These are phyloP conservation scores for Sarcophaga peregrina DNA, from an alignment of 1,140 invertebrate genomes.

Conservation along the genomic window DNA sequence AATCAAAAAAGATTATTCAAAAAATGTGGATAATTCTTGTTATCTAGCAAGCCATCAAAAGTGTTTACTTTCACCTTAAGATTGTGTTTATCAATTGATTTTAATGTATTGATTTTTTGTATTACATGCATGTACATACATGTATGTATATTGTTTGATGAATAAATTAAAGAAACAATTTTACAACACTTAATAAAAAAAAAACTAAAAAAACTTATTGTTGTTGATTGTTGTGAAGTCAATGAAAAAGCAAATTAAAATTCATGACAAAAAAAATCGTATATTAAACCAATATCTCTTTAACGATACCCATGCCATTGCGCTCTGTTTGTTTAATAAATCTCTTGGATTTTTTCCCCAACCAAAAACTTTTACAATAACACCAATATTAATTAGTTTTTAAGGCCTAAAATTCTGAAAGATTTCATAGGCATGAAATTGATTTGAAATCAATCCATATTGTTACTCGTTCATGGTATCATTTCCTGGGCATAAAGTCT, in stretches of 20 bases:
- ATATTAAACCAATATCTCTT: constrained; percentile 6
- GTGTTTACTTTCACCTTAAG: constrained; percentile 42
- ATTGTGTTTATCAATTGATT: background rate
- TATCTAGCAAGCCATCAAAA: background rate
- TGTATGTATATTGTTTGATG: background rate
- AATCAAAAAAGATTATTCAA: constrained; percentile 36
- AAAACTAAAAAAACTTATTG: background rate
- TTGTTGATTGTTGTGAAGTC: background rate
- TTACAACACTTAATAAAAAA: constrained; percentile 8
- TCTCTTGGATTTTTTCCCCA: no score
- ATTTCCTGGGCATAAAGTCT: background rate
- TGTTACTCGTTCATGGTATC: no score
- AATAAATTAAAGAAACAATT: background rate
- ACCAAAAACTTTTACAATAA: no score
- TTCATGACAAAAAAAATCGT: background rate
- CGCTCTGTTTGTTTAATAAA: no score
- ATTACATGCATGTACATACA: background rate
- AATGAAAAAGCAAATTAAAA: background rate
- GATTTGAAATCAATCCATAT: no score
- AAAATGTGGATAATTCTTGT: background rate
- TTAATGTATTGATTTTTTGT: background rate
- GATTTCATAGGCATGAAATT: no score
- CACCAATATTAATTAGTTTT: no score
- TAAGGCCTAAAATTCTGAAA: no score
- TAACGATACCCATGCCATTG: background rate